Base-by-base conservation (phyloP, 2,797 vertebrate species). In the Dryobates pubescens region DNA sequence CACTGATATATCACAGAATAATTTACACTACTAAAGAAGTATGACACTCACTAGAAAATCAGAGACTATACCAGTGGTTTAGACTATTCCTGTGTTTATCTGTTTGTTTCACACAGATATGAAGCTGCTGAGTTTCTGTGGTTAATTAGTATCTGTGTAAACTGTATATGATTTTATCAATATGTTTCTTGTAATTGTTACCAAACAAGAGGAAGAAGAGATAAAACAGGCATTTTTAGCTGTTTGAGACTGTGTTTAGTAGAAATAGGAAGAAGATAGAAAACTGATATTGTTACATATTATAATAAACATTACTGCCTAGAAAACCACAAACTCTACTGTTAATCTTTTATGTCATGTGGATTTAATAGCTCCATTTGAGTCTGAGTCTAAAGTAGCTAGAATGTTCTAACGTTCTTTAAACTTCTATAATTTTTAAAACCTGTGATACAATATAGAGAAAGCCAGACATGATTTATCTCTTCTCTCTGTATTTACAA, bases 71-170 rank as follows among this genome's bases (percentile, higher is more conserved):
- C 24, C 36, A 59, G 29, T 81, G 34, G 10, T 92, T 91, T 87
- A 65, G 41, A 34, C 65, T 81, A 34, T 57, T n/a, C 36, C n/a
- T 75, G 18, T 22, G 75, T 80, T 89, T 77, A 89, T 57, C 30
- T 76, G 1, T 73, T 85, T 76, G 9, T 65, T 85, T 88, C 69
- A 88, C 45, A 54, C 8, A 62, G 43, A 56, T 13, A 71, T 45
- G 18, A 63, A 18, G 58, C 53, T 89, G 47, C 30, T 7, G 17
- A 38, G 30, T 94, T 94, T 54, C 45, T 79, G 30, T 49, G 53
- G 32, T 79, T 96, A 94, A 90, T 79, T 87, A 72, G 49, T 72
- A 58, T 89, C 73, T 93, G 82, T 94, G 54, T 88, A 91, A 96
- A 94, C 43, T 90, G 19, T 30, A 11, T 94, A 90, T 85, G 30